A percentile compares a stretch with the other conserved stretches of the same genome.
phyloP scores from a whole-genome alignment of 2,113 vertebrate genomes.

The Podarcis cretensis region DNA sequence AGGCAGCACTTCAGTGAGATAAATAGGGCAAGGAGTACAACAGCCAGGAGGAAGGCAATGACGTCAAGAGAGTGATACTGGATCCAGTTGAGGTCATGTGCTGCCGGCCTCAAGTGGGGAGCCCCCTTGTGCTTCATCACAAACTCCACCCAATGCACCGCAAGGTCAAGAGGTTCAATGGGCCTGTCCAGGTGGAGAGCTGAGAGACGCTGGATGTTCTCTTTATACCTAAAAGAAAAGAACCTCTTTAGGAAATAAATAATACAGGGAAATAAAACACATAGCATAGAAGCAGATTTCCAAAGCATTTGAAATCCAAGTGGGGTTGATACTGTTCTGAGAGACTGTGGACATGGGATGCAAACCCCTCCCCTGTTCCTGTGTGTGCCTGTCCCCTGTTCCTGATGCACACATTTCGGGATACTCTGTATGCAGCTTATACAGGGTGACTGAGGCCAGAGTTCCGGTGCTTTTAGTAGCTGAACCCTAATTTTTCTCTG shows the following conservation, averaged over 20 bases:
- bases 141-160: slow-evolving; percentile 92
- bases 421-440: neutral
- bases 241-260: neutral
- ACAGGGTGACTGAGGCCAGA: neutral
- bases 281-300: neutral
- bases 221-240: slow-evolving; percentile 83
- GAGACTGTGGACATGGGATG: neutral
- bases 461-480: neutral
- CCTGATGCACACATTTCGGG: neutral
- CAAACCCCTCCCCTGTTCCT: too few species aligned
- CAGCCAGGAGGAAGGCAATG: slow-evolving; percentile 75
- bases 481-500: neutral
- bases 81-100: slow-evolving; percentile 88
- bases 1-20: slow-evolving; percentile 78
- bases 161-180: slow-evolving; percentile 85
- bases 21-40: slow-evolving; percentile 63
- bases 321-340: neutral
- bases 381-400: neutral
- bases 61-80: slow-evolving; percentile 93
- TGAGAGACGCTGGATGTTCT: slow-evolving; percentile 84
- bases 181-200: slow-evolving; percentile 88
- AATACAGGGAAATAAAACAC: neutral
- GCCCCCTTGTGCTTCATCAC: slow-evolving; percentile 94
- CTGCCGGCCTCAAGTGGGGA: slow-evolving; percentile 83
- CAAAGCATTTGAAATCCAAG: neutral